A percentile compares a stretch with the other conserved stretches of the same genome.
Evolutionary conservation across 2,113 vertebrate species (phyloP).

Genomic region (Eulemur rufifrons): DNA sequence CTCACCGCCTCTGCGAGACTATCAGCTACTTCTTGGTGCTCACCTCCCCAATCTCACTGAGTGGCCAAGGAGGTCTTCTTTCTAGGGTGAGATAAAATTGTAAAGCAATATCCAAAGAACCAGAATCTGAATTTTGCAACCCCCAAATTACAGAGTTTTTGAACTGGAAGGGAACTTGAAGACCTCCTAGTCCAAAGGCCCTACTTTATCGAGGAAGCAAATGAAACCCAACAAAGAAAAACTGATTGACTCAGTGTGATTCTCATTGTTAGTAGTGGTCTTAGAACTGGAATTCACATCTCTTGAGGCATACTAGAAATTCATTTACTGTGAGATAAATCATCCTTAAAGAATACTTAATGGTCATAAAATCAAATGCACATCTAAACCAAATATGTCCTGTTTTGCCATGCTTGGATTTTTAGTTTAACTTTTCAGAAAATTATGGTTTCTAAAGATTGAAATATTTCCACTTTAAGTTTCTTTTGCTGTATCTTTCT

Average conservation of each 20-base stretch:
- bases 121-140: neutral
- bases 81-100: neutral
- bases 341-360: neutral
- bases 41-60: neutral
- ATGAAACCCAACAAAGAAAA: neutral
- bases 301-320: neutral
- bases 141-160: neutral
- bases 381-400: neutral
- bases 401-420: neutral
- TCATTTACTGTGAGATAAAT: neutral
- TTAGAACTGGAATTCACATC: neutral
- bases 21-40: neutral
- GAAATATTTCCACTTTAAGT: neutral
- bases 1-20: neutral
- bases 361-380: neutral
- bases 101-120: neutral
- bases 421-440: conserved; percentile 8
- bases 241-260: neutral
- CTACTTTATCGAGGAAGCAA: neutral
- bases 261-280: neutral
- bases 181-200: neutral
- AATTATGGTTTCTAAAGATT: neutral
- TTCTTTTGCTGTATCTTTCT: neutral
- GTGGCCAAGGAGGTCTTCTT: neutral
- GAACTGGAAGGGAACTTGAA: neutral